Conservation (phyloP, 2,113 vertebrate genomes). For the Ageneiosus marmoratus region DNA sequence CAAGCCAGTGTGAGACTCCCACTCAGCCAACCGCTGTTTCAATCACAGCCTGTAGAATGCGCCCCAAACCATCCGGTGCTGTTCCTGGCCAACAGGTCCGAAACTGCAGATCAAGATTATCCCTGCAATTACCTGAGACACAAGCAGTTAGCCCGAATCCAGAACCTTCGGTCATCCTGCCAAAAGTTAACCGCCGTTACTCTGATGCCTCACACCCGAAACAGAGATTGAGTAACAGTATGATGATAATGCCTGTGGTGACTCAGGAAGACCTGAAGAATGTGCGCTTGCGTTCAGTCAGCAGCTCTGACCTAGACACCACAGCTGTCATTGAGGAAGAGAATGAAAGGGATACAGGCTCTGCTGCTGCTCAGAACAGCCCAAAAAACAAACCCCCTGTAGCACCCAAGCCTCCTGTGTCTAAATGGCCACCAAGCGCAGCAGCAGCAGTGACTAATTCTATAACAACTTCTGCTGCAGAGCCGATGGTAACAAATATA, state of each 20-base stretch:
- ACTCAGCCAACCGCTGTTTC: conserved; percentile 74
- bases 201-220: conserved; percentile 74
- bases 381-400: conserved; percentile 79
- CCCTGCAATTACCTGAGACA: conserved; percentile 76
- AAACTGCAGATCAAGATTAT: conserved; percentile 72
- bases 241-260: conserved; percentile 80
- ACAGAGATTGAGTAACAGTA: conserved; percentile 76
- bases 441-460: conserved; percentile 8
- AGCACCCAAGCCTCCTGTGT: conserved; percentile 78
- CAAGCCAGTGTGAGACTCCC: conserved; percentile 78
- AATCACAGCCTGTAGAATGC: conserved; percentile 76
- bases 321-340: conserved; percentile 60
- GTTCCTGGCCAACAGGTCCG: conserved; percentile 71
- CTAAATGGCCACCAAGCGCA: conserved; percentile 69
- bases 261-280: conserved; percentile 83
- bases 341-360: conserved; percentile 46
- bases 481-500: conserved; percentile 48
- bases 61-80: conserved; percentile 64
- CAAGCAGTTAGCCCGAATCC: conserved; percentile 59
- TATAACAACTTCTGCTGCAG: conserved; percentile 42
- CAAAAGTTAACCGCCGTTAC: conserved; percentile 77
- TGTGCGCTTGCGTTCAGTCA: conserved; percentile 80
- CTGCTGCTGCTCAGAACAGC: conserved; percentile 40
- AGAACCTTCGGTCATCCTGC: conserved; percentile 71
- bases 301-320: conserved; percentile 77